Conservation (phyloP, 2,113 vertebrate species). For the Dendrocopos noguchii region DNA sequence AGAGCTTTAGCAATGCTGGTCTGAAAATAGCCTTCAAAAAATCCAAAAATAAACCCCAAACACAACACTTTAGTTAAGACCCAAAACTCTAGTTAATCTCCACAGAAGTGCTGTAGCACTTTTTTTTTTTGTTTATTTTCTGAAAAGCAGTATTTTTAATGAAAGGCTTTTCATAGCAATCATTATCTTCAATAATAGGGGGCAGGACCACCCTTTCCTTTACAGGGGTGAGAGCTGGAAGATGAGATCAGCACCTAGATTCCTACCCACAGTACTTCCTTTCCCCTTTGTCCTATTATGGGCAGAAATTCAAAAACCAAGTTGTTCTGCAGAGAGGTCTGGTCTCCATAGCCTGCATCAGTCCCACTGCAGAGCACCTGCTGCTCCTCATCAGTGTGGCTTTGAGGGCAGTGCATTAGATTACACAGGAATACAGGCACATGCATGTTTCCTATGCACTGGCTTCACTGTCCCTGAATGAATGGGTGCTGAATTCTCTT, state of each 20-base stretch:
- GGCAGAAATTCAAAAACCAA: neutral
- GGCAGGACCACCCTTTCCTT: neutral
- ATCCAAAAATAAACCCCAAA: too few relatives aligned
- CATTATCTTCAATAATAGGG: neutral
- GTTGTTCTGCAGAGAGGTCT: neutral
- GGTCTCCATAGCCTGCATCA: neutral
- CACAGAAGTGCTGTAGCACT: neutral
- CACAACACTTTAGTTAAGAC: neutral
- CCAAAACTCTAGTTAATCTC: neutral
- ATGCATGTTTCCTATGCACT: rapidly evolving
- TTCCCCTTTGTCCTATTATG: rapidly evolving
- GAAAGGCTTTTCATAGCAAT: neutral
- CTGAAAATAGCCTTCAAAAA: constrained; percentile 33
- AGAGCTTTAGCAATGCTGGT: neutral
- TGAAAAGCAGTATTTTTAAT: neutral
- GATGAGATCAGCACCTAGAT: neutral
- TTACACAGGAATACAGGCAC: neutral
- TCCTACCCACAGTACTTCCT: neutral
- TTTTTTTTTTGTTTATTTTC: neutral
- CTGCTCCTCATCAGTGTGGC: neutral
- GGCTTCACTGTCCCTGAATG: neutral
- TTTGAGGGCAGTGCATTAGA: neutral
- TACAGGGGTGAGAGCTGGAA: neutral
- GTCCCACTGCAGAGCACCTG: neutral
- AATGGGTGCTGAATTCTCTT: neutral